A percentile compares a stretch with the other conserved stretches of the same genome.
Evolutionary conservation across 2,888 invertebrate species (phyloP).

Genomic region (Onchidella celtica): DNA sequence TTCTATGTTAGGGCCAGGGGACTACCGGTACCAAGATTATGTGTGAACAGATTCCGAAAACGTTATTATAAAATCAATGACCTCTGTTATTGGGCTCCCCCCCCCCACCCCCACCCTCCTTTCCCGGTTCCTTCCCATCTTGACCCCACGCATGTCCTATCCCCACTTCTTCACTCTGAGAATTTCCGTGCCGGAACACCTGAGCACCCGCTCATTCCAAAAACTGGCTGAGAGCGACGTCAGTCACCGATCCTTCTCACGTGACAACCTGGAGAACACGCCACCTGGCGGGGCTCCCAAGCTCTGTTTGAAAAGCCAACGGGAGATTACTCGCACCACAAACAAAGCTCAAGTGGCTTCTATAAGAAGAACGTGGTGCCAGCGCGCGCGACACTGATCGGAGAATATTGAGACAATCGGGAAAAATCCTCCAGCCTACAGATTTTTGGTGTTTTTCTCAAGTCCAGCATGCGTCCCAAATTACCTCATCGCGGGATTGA

Average conservation of each 20-base stretch:
- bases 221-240: constrained; percentile 2
- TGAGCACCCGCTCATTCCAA: constrained; percentile 10
- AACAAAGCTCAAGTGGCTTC: constrained; percentile 47
- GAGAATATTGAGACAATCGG: too few relatives aligned
- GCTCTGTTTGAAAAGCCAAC: constrained; percentile 47
- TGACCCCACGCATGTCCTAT: constrained; percentile 1
- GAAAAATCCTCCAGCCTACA: too few relatives aligned
- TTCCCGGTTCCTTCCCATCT: too few relatives aligned
- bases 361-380: constrained; percentile 26
- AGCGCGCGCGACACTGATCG: constrained; percentile 35
- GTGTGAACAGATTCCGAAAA: too few relatives aligned
- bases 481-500: too few relatives aligned
- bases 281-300: constrained; percentile 38
- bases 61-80: too few relatives aligned
- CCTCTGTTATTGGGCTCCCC: too few relatives aligned
- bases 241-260: constrained; percentile 33
- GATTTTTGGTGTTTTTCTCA: too few relatives aligned
- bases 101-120: too few relatives aligned
- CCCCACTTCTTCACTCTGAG: background rate
- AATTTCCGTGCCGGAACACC: constrained; percentile 5
- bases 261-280: constrained; percentile 23
- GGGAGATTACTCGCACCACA: constrained; percentile 35
- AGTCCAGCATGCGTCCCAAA: too few relatives aligned
- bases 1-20: too few relatives aligned
- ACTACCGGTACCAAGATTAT: too few relatives aligned